Evolutionary conservation across 2,797 vertebrate species (phyloP).

Genomic region (Leptatherina wallacei): DNA sequence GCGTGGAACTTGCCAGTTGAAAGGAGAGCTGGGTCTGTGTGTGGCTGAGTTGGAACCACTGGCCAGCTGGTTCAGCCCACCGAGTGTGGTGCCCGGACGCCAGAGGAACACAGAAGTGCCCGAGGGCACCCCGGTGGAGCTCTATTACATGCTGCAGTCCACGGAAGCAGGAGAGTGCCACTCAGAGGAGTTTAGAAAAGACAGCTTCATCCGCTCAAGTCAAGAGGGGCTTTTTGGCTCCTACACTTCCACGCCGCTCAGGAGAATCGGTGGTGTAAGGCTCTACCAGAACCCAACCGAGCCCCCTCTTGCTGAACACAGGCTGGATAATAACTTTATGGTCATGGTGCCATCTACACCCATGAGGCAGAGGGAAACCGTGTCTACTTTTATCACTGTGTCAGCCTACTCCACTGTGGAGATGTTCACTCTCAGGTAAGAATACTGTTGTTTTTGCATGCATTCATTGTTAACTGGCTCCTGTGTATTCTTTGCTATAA

Average conservation of each 20-base stretch:
- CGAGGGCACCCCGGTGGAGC: conserved; percentile 85
- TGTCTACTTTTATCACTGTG: conserved; percentile 86
- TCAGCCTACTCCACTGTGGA: conserved; percentile 89
- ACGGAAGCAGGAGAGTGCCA: conserved; percentile 80
- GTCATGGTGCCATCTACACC: conserved; percentile 90
- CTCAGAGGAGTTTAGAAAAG: conserved; percentile 85
- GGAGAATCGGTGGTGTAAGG: conserved; percentile 87
- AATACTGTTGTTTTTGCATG: conserved; percentile 24
- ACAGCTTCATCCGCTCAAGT: conserved; percentile 86
- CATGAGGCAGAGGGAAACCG: conserved; percentile 88
- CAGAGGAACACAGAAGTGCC: conserved; percentile 78
- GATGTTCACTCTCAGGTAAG: conserved; percentile 93
- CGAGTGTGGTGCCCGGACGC: conserved; percentile 84
- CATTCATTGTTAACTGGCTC: conserved; percentile 13
- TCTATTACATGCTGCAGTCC: conserved; percentile 85
- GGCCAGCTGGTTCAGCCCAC: conserved; percentile 85
- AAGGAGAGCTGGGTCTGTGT: conserved; percentile 83
- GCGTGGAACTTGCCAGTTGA: conserved; percentile 83
- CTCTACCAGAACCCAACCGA: conserved; percentile 83
- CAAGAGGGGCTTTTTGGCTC: conserved; percentile 86
- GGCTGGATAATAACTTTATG: conserved; percentile 88
- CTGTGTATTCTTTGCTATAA: not conserved
- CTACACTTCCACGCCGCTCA: conserved; percentile 83
- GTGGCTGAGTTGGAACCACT: conserved; percentile 86
- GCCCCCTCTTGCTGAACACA: conserved; percentile 85